Evolutionary conservation across 2,888 invertebrate genomes (phyloP).

Genomic region (Micoletzkya japonica): DNA sequence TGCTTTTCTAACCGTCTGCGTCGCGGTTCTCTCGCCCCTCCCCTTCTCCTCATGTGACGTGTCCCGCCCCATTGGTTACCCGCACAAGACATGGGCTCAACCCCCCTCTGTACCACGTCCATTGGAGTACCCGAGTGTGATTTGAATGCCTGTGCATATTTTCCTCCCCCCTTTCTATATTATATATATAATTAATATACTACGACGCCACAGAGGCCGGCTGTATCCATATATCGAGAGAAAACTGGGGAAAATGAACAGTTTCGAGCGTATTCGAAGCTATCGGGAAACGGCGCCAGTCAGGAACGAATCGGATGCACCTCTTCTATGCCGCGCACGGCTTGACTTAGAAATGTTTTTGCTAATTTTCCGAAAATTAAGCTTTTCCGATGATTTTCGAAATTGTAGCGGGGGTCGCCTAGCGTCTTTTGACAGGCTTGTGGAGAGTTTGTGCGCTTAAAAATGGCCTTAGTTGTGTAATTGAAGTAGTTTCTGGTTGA

Average conservation of each 20-base stretch:
- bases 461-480: background rate
- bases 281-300: background rate
- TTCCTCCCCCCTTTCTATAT: slow-evolving; percentile 13
- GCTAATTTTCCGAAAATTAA: too few species aligned
- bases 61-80: slow-evolving; percentile 21
- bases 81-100: slow-evolving; percentile 23
- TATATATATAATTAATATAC: slow-evolving; percentile 18
- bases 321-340: too few species aligned
- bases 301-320: too few species aligned
- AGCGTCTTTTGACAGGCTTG: too few species aligned
- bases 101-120: slow-evolving; percentile 17
- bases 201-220: slow-evolving; percentile 12
- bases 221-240: slow-evolving; percentile 17
- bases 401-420: too few species aligned
- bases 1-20: background rate
- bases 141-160: slow-evolving; percentile 22
- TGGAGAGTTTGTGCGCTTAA: too few species aligned
- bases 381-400: too few species aligned
- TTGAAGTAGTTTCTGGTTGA: background rate
- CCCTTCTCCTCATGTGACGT: slow-evolving; percentile 20
- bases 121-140: slow-evolving; percentile 18
- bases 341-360: too few species aligned
- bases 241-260: slow-evolving; percentile 9
- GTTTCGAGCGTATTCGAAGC: background rate
- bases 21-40: background rate